Evolutionary conservation across 2,113 vertebrate species (phyloP), one percentile per base, ranked within the genome.

Genomic region (Microcebus ravelobensis): DNA sequence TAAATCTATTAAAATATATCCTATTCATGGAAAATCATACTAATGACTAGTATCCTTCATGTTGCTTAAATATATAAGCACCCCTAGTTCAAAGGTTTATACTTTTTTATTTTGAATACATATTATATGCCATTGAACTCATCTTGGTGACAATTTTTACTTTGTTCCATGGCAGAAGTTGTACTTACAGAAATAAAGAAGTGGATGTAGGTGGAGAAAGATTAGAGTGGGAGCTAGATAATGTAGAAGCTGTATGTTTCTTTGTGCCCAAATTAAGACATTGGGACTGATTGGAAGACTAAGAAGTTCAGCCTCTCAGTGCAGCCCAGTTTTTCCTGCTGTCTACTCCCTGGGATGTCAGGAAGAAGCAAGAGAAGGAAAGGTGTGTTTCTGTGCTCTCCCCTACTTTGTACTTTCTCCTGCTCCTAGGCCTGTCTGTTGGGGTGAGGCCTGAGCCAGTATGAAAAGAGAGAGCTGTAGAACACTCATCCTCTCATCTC

Each of bases 1-100:
- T 8, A 92, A 88, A 65, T 88, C 25, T 90, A 81, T 89, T 96
- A 61, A 81, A 71, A 59, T 92, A 34, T 31, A 52, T 77, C n/a
- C 23, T 89, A 9, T 36, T 88, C 8, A 34, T 91, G 61, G 67
- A 90, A 90, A 91, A 61, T 67, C 85, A 67, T 93, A 74, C 17
- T 45, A 67, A 57, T 57, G 39, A 80, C 50, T 65, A 29, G 27
- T 81, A 57, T 81, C 50, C 63, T 91, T 95, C 36, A 27, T 68
- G 34, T 68, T 79, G 52, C 61, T 27, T 96, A 84, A 59, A 14
- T 86, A 6, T 39, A 11, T 85, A 96, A 76, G 25, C 18, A 83
- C 21, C n/a, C 55, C 70, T 57, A 36, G 42, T 61, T 93, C 39
- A 71, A 71, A 63, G 14, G 14, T 55, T 90, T 70, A 29, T 29